These are phyloP conservation scores for Selenia dentaria DNA, from an alignment of 2,888 invertebrate species.

Conservation along the genomic window DNA sequence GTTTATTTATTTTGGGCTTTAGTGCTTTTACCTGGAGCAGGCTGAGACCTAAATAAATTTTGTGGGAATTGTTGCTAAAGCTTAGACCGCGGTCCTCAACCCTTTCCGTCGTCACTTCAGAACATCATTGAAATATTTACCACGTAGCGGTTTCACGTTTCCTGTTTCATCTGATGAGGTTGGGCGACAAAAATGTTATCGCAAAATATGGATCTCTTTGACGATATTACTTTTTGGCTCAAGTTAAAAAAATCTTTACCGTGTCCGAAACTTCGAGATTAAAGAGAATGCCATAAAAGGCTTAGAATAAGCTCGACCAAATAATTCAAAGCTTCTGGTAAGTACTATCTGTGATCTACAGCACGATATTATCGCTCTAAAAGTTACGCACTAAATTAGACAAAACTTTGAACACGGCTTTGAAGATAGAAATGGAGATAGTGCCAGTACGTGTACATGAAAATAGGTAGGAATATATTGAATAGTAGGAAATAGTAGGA, in stretches of 20 bases:
- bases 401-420: slow-evolving; percentile 2
- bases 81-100: slow-evolving; percentile 24
- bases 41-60: slow-evolving; percentile 15
- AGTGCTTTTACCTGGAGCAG: too few relatives aligned
- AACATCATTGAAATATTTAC: slow-evolving; percentile 30
- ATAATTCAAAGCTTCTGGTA: neutral
- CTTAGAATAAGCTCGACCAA: neutral
- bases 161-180: slow-evolving; percentile 7
- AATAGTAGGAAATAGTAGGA: too few relatives aligned
- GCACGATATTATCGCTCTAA: neutral
- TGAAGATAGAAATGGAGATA: neutral
- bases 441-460: neutral
- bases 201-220: slow-evolving; percentile 5
- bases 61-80: slow-evolving; percentile 13
- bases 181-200: slow-evolving; percentile 1
- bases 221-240: slow-evolving; percentile 9
- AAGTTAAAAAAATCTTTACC: slow-evolving; percentile 14
- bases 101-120: slow-evolving; percentile 29
- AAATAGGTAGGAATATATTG: neutral
- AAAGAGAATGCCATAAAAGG: too few relatives aligned
- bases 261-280: neutral
- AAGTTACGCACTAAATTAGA: slow-evolving; percentile 8
- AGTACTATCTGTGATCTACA: neutral
- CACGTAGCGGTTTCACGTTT: slow-evolving; percentile 10
- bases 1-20: too few relatives aligned